A percentile compares a stretch with the other conserved stretches of the same genome.
phyloP scores from a whole-genome alignment of 2,888 invertebrate genomes.

The Tetanocera ferruginea region DNA sequence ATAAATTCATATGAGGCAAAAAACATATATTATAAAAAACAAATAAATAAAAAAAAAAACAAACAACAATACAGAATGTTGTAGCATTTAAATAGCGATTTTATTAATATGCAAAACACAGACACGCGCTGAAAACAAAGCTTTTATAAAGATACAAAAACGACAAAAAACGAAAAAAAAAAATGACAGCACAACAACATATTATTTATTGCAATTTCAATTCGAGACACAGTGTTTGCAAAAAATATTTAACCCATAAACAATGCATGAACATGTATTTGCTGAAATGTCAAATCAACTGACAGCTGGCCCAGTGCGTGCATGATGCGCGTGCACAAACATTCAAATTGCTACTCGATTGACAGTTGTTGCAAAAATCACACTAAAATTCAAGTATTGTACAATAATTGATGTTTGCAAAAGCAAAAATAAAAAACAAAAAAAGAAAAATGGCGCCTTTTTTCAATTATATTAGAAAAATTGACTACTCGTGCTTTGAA shows the following conservation, averaged over 20 bases:
- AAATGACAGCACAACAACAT: background rate
- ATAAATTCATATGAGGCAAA: conserved; percentile 22
- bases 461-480: conserved; percentile 10
- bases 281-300: background rate
- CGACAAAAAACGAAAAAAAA: too few relatives aligned
- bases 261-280: background rate
- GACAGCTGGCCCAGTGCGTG: too few relatives aligned
- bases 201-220: background rate
- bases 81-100: conserved; percentile 34
- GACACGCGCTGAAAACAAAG: background rate
- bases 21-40: background rate
- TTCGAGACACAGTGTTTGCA: background rate
- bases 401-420: background rate
- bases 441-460: background rate
- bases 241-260: background rate
- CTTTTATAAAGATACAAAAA: background rate
- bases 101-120: conserved; percentile 21
- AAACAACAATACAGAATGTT: conserved; percentile 52
- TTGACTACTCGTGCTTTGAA: background rate
- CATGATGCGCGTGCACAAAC: too few relatives aligned
- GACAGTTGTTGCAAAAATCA: background rate
- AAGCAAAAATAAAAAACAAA: background rate
- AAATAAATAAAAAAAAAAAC: conserved; percentile 41
- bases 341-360: too few relatives aligned
- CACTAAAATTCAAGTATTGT: background rate